Conservation (phyloP, 2,113 vertebrate species). For the Bostrychus sinensis region DNA sequence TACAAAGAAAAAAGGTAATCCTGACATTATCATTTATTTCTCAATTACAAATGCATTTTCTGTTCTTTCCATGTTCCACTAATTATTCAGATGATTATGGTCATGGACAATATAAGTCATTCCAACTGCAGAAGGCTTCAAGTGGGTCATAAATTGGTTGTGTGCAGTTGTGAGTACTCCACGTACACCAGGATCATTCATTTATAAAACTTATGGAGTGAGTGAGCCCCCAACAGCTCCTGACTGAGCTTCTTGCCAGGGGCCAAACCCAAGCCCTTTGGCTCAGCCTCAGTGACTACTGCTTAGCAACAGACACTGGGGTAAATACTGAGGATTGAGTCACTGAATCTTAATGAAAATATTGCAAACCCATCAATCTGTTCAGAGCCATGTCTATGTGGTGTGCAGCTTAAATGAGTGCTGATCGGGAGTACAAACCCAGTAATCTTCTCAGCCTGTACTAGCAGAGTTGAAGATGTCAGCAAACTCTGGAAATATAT, state of each 20-base stretch:
- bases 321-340: conserved; percentile 45
- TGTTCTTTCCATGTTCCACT: not conserved
- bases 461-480: conserved; percentile 32
- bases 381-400: conserved; percentile 12
- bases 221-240: conserved; percentile 3
- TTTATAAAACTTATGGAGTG: conserved; percentile 40
- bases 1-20: conserved; percentile 43
- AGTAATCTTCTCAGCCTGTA: conserved; percentile 28
- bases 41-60: conserved; percentile 19
- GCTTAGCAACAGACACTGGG: conserved; percentile 41
- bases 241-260: conserved; percentile 38
- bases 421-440: conserved; percentile 23
- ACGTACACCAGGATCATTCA: conserved; percentile 24
- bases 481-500: conserved; percentile 42
- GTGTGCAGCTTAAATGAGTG: conserved; percentile 1
- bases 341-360: conserved; percentile 25
- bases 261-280: conserved; percentile 45
- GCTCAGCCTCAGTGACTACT: conserved; percentile 30
- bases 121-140: not conserved
- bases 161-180: conserved; percentile 3
- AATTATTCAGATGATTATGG: not conserved
- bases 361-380: not conserved
- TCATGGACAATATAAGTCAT: conserved; percentile 1
- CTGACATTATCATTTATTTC: conserved; percentile 13
- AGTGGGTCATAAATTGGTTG: conserved; percentile 6